Evolutionary conservation across 2,888 invertebrate genomes (phyloP).

Genomic region (Xanthia togata): DNA sequence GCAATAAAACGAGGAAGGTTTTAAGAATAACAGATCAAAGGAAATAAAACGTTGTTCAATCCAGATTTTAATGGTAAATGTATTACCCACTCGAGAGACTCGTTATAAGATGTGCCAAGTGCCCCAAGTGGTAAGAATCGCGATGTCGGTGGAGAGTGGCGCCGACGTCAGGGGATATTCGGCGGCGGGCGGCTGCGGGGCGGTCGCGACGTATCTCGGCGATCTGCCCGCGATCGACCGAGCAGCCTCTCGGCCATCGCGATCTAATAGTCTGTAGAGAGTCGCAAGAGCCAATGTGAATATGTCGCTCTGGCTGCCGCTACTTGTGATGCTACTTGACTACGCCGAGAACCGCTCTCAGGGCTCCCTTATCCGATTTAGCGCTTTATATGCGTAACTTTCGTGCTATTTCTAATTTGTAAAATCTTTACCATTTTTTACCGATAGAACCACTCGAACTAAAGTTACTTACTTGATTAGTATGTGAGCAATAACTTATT

Average conservation of each 20-base stretch:
- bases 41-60: slow-evolving; percentile 71
- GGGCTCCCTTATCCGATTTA: slow-evolving; percentile 68
- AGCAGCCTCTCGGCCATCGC: slow-evolving; percentile 75
- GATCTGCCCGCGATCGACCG: slow-evolving; percentile 82
- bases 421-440: slow-evolving; percentile 19
- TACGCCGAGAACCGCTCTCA: slow-evolving; percentile 55
- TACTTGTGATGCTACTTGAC: slow-evolving; percentile 66
- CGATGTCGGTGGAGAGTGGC: slow-evolving; percentile 71
- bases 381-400: slow-evolving; percentile 69
- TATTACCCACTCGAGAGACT: slow-evolving; percentile 77
- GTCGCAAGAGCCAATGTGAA: slow-evolving; percentile 74
- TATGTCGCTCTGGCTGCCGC: slow-evolving; percentile 66
- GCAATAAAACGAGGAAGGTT: slow-evolving; percentile 63
- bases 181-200: slow-evolving; percentile 68
- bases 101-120: slow-evolving; percentile 81
- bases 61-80: slow-evolving; percentile 77
- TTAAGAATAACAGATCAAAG: slow-evolving; percentile 71
- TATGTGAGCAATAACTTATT: slow-evolving; percentile 7
- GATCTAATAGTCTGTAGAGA: slow-evolving; percentile 74
- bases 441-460: neutral
- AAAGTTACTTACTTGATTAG: slow-evolving; percentile 7
- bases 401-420: slow-evolving; percentile 55
- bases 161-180: slow-evolving; percentile 72
- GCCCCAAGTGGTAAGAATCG: slow-evolving; percentile 79
- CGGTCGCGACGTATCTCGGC: slow-evolving; percentile 82